Percentiles rank a stretch among this genome's conserved stretches.
Evolutionary conservation across 1,140 invertebrate species (phyloP).

Genomic region (Zaprionus lachaisei): DNA sequence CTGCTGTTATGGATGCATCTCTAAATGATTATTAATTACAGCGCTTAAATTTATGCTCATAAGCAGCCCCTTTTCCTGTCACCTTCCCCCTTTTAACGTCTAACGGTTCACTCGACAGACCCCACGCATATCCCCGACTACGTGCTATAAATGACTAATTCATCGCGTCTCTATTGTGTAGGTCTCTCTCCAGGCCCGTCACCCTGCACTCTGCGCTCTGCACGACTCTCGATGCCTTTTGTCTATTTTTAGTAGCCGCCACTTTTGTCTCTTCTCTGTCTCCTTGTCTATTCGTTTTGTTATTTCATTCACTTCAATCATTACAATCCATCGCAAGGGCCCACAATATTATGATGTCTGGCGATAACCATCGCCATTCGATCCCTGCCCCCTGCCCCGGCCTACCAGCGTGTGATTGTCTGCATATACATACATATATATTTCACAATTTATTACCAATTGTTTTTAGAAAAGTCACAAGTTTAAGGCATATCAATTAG

Average conservation of each 20-base stretch:
- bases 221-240: constrained; percentile 42
- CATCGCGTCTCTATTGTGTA: constrained; percentile 47
- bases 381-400: not conserved
- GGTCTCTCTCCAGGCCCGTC: not conserved
- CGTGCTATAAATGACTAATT: constrained; percentile 80
- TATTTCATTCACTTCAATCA: constrained; percentile 62
- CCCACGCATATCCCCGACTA: constrained; percentile 54
- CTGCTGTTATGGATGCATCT: constrained; percentile 38
- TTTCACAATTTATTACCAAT: constrained; percentile 63
- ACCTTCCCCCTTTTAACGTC: not conserved
- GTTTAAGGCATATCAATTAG: constrained; percentile 6
- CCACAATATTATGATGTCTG: constrained; percentile 45
- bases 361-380: constrained; percentile 52
- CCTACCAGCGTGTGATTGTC: constrained; percentile 13
- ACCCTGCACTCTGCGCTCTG: constrained; percentile 5
- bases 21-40: constrained; percentile 80
- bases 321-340: constrained; percentile 18
- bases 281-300: constrained; percentile 50
- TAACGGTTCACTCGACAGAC: constrained; percentile 45
- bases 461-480: constrained; percentile 23
- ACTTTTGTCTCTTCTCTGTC: constrained; percentile 54
- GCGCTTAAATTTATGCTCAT: constrained; percentile 57
- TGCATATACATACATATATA: constrained; percentile 65
- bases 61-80: constrained; percentile 10
- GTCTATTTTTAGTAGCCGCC: constrained; percentile 75